A percentile compares a stretch with the other conserved stretches of the same genome.
phyloP scores from a whole-genome alignment of 2,797 vertebrate species.

The Lophius americanus region DNA sequence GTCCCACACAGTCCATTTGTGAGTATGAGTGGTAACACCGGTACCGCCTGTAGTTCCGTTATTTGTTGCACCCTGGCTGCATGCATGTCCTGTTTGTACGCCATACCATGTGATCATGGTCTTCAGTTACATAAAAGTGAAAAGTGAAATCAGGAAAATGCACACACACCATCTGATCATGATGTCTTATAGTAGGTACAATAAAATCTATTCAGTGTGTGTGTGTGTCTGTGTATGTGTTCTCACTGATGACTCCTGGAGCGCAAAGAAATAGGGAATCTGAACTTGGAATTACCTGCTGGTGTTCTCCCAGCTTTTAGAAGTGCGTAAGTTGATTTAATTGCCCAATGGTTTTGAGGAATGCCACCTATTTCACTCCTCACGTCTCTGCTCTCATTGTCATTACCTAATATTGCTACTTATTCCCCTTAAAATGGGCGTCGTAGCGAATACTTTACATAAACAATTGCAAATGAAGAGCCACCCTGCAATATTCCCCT shows the following conservation, averaged over 20 bases:
- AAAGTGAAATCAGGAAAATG: too few relatives aligned
- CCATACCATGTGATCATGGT: too few relatives aligned
- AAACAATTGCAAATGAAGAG: constrained; percentile 82
- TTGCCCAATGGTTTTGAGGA: constrained; percentile 45
- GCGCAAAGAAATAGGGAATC: constrained; percentile 6
- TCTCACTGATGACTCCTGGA: not conserved
- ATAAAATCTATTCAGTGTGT: not conserved
- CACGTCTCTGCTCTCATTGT: constrained; percentile 55
- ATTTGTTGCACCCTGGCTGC: too few relatives aligned
- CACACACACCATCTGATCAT: not conserved
- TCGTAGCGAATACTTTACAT: constrained; percentile 67
- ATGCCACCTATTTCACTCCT: constrained; percentile 42
- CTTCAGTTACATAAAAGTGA: too few relatives aligned
- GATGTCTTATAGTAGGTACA: not conserved
- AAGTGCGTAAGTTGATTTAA: constrained; percentile 48
- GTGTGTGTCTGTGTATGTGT: not conserved
- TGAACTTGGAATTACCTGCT: constrained; percentile 5
- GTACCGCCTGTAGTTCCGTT: too few relatives aligned
- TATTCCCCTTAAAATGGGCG: constrained; percentile 55
- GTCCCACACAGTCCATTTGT: too few relatives aligned
- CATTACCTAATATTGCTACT: constrained; percentile 66
- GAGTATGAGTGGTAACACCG: too few relatives aligned
- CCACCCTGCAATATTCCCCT: constrained; percentile 67
- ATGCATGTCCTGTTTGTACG: too few relatives aligned
- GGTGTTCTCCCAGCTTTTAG: constrained; percentile 26